Evolutionary conservation across 2,797 vertebrate species (phyloP), one percentile per base, ranked within the genome.

Genomic region (Mormyrus hasselquistii): DNA sequence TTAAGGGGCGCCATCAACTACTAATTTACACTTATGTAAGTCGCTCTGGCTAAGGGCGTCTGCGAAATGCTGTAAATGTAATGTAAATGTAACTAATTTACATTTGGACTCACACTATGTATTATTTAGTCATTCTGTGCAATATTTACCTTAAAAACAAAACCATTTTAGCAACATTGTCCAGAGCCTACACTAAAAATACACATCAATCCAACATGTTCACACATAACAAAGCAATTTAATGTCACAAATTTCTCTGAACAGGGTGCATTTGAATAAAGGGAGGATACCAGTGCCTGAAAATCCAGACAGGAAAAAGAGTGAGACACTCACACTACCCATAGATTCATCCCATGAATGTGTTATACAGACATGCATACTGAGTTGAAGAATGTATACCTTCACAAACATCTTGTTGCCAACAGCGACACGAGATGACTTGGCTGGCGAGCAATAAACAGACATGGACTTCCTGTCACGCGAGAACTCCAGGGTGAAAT

Each of bases 401-500:
- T 99, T 99, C 91, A 98, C 86, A 79, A 99, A 99, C 97, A 99
- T 98, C 93, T 98, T 99, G 95, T 97, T 98, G 90, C 97, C 97
- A 2, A 99, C 97, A 0, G 96, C 95, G 2, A 96, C 95, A 84
- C 97, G 96, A 88, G 97, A 95, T 0, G 96, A 95, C 89, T 99
- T 99, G 89, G 97, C 96, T 0, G 97, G 97, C 41, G 95, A 96
- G 93, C 98, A 99, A 92, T 94, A 99, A 47, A 97, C 98, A 0
- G 98, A 99, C 98, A 99, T 99, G 92, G 98, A 99, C 94, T 99
- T 99, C 41, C 98, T 96, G 96, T 99, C 98, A 83, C 98, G 96
- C 90, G 98, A 98, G 95, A 98, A 99, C 94, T 99, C 98, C 91
- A 99, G 92, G 4, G 98, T 99, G 93, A 98, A 98, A 79, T 99